Evolutionary conservation across 2,888 invertebrate species (phyloP).

Genomic region (Proisotoma minuta): DNA sequence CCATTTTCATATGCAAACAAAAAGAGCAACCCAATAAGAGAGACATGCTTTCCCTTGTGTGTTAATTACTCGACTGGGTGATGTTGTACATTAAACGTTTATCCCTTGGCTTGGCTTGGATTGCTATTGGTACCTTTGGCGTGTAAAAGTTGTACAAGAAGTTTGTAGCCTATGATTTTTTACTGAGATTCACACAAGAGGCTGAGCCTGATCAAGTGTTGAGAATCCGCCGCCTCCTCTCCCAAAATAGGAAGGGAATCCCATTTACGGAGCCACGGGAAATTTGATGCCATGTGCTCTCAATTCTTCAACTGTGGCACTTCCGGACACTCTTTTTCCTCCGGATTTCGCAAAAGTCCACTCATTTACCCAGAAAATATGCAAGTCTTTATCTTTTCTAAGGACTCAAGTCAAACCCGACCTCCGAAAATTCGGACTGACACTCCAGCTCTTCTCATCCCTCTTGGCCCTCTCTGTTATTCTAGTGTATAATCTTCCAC

Average conservation of each 20-base stretch:
- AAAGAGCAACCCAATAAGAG: no score
- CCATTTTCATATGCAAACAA: no score
- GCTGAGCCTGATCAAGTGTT: slow-evolving; percentile 21
- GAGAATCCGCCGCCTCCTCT: slow-evolving; percentile 30
- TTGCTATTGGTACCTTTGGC: no score
- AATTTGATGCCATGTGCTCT: slow-evolving; percentile 47
- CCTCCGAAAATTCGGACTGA: slow-evolving; percentile 5
- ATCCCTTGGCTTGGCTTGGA: no score
- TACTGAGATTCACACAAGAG: slow-evolving; percentile 3
- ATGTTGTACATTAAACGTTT: no score
- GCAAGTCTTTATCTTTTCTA: not conserved
- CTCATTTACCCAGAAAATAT: slow-evolving; percentile 17
- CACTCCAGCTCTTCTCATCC: slow-evolving; percentile 10
- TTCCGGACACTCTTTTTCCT: slow-evolving; percentile 37
- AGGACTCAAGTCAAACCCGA: not conserved
- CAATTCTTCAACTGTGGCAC: slow-evolving; percentile 39
- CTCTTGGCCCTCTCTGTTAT: no score
- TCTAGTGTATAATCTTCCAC: not conserved
- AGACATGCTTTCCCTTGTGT: no score
- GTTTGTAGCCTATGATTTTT: not conserved
- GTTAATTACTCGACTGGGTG: no score
- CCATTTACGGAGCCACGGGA: slow-evolving; percentile 44
- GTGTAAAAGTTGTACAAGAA: not conserved
- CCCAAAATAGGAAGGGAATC: slow-evolving; percentile 47
- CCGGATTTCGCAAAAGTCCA: slow-evolving; percentile 11